Evolutionary conservation across 2,113 vertebrate genomes (phyloP), one percentile per base, ranked within the genome.

Genomic region (Pteronura brasiliensis): DNA sequence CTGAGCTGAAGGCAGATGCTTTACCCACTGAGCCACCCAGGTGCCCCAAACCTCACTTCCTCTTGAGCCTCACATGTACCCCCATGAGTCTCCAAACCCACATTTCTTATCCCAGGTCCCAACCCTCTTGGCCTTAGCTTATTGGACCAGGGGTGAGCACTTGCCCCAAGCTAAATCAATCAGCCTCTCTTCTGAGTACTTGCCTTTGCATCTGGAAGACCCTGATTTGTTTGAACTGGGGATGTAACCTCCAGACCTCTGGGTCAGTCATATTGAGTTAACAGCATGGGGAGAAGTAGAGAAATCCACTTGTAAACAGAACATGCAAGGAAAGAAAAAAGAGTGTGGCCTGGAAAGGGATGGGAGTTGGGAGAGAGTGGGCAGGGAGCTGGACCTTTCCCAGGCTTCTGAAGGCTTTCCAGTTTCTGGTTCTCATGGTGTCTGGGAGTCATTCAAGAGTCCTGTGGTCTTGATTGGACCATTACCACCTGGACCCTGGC

Each of bases 261-360:
- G 52, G 59, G 47, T 44, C 31, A 76, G 67, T 49, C 52, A 29
- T 44, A 6, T 80, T 87, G 71, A 81, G 15, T 89, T 67, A 89
- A n/a, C 34, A 67, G 55, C 47, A 52, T 47, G 27, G 18, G 36
- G 31, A 89, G 79, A 94, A 63, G 39, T 23, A 47, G 76, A 80
- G 79, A 93, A 79, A 88, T 23, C 4, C 52, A 69, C 72, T 63
- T 91, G 39, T 76, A 59, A 79, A 94, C 14, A 92, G 23, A 96
- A 76, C 4, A 6, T 20, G 85, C 49, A 9, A 17, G 47, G 55
- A 55, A 86, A 93, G 77, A 87, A 92, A 71, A 65, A 80, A 72
- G 8, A 17, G 44, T n/a, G 59, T 31, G 39, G n/a, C 11, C 90
- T 80, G 25, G 74, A 34, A 91, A 55, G 39, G 3, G n/a, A 7